Base-by-base conservation (phyloP, 2,888 invertebrate genomes). In the Eristalis pertinax region DNA sequence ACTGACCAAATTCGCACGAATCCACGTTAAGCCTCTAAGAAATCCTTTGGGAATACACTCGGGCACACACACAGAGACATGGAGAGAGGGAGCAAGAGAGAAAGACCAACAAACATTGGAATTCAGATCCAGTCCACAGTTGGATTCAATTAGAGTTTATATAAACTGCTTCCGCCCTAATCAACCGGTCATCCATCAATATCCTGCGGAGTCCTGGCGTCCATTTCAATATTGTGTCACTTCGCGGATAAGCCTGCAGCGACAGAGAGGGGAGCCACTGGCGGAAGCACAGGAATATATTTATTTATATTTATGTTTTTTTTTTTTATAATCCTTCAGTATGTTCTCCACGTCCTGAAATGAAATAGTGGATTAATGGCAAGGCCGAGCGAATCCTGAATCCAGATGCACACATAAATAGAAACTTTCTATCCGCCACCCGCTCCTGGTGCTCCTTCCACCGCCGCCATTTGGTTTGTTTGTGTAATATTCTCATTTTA, bases 131-230 rank as follows among this genome's bases (percentile, higher is more conserved):
- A 70, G 70, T 67, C 63, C 29, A 32, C 32, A 19, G 29, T 68
- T 50, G 63, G 60, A 83, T 86, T 83, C 83, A 86, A 83, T 83
- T 86, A 83, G 78, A 82, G 60, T 79, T 83, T 78, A 74, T 82
- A 38, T 68, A 63, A 68, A 72, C 72, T 80, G 56, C 29, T 35
- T 62, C 63, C 50, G 26, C 62, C 64, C 63, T 78, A 65, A 72
- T 79, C 70, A 67, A 79, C 60, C 41, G 50, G 62, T 3, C 29
- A 60, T 58, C 19, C 58, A 80, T 81, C 81, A 73, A 65, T 70
- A 80, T 76, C 62, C 75, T 43, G n/a, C 3, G 24, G 43, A 35
- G 60, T 83, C 50, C 72, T 72, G 24, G 29, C 67, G 68, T 77
- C 62, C 50, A 72, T 77, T 77, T 73, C 63, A 73, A 84, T 75